A percentile compares a stretch with the other conserved stretches of the same genome.
These are phyloP conservation scores for Chrysina gloriosa DNA, from an alignment of 2,888 invertebrate genomes.

Conservation along the genomic window DNA sequence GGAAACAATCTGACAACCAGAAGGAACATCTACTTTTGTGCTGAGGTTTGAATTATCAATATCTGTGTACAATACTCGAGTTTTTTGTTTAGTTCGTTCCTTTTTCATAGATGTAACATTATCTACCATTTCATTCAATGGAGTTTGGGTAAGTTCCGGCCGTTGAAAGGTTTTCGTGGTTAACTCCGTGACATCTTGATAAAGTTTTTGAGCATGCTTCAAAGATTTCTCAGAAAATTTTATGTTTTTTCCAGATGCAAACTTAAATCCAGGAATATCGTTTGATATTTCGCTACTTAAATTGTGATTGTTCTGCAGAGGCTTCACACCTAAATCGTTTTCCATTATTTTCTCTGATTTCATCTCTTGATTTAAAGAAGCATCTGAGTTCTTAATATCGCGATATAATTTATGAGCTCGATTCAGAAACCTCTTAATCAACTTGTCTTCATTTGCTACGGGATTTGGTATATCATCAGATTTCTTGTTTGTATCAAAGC, in stretches of 20 bases:
- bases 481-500: neutral
- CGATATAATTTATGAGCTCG: constrained; percentile 33
- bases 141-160: neutral
- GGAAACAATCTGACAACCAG: neutral
- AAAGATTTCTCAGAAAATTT: constrained; percentile 61
- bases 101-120: neutral
- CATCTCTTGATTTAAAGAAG: neutral
- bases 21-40: neutral
- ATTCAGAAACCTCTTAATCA: constrained; percentile 32
- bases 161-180: neutral
- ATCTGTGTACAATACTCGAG: neutral
- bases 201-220: constrained; percentile 58
- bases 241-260: constrained; percentile 62
- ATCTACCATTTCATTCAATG: neutral
- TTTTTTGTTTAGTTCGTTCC: constrained; percentile 17
- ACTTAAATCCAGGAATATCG: constrained; percentile 48
- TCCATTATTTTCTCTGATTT: neutral
- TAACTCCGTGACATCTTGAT: constrained; percentile 51
- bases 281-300: too few species aligned
- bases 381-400: constrained; percentile 32
- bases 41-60: neutral
- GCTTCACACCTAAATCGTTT: neutral
- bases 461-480: neutral
- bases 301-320: neutral
- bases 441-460: constrained; percentile 2